Base-by-base conservation (phyloP, 1,140 invertebrate genomes). In the Thaumetopoea pityocampa region DNA sequence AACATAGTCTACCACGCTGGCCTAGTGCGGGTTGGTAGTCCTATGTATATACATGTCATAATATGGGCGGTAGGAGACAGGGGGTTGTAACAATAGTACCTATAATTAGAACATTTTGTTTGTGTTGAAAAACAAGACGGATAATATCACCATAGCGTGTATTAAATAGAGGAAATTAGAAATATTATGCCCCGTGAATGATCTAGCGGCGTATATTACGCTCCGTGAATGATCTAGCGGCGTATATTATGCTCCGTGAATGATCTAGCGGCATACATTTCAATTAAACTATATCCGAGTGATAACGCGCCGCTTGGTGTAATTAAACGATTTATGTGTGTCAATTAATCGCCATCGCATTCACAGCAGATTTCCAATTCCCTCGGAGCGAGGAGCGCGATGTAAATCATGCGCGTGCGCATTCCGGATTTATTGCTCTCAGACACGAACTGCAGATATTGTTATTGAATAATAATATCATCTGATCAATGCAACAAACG, bases 331-430 rank as follows among this genome's bases (percentile, higher is more conserved):
- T 35, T 20, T 35, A 37, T 20, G 26, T 26, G 27, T 40, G 30
- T 40, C 27, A 40, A 30, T 40, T 40, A 27, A 40, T 40, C 10
- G 26, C 18, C 18, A 14, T 11, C 8, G 19, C 32, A 20, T 35
- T n/a, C 24, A 4, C 11, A 17, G 36, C 36, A 30, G 35, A 28
- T 36, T 42, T 34, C 30, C 37, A 49, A 35, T 48, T 44, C 26
- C 8, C 20, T 24, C 32, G 36, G 20, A 29, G 7, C 3, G 16
- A 18, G 22, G 17, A 6, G 28, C 16, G 17, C 10, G 32, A 18
- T 12, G 5, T 36, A 37, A 17, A 18, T 38, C 28, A 28, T 24
- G 34, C 27, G 19, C 14, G 24, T 23, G 27, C 32, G 32, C 18
- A 2, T 6, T 4, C 2, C 20, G 6, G 32, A 35, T 22, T 35